phyloP scores from a whole-genome alignment of 2,888 invertebrate species.

The Arctia plantaginis region DNA sequence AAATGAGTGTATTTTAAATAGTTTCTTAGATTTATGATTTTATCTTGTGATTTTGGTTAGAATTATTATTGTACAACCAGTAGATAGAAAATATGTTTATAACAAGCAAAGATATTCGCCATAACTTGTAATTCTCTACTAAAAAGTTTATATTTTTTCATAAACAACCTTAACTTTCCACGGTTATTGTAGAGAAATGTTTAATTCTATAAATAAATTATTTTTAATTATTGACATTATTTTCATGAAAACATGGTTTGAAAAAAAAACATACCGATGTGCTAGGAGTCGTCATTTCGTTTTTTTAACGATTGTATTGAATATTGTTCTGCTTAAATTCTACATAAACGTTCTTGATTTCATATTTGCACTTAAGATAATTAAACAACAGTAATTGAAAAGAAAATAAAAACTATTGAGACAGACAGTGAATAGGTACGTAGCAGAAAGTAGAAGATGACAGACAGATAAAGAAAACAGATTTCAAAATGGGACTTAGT shows the following conservation, averaged over 20 bases:
- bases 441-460: neutral
- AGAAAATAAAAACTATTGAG: neutral
- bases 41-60: no score
- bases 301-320: neutral
- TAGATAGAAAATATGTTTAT: no score
- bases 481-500: neutral
- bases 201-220: no score
- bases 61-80: no score
- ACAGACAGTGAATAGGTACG: neutral
- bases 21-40: no score
- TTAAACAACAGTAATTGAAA: neutral
- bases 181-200: neutral
- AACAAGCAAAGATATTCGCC: no score
- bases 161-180: neutral
- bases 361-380: slow-evolving; percentile 26
- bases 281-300: slow-evolving; percentile 58
- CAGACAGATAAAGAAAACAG: neutral
- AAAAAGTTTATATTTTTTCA: no score
- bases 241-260: neutral
- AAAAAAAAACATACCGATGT: slow-evolving; percentile 51
- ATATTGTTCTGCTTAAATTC: slow-evolving; percentile 2
- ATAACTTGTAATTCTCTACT: no score
- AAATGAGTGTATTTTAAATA: slow-evolving; percentile 6
- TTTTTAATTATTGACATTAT: neutral
- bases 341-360: slow-evolving; percentile 12